Evolutionary conservation across 1,140 invertebrate species (phyloP).

Genomic region (Drosophila neocordata): DNA sequence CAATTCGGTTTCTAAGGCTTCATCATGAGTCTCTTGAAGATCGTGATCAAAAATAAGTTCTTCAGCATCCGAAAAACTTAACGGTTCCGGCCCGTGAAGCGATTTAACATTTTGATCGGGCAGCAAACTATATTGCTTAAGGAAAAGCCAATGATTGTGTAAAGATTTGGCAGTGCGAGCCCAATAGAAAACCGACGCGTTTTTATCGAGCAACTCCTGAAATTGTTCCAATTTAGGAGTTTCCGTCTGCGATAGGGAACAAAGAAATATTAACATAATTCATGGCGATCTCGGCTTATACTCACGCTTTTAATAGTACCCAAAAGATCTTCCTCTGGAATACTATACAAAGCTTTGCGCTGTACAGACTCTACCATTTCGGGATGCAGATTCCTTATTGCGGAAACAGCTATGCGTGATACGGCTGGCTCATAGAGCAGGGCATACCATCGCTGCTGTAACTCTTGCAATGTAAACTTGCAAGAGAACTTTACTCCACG

Average conservation of each 20-base stretch:
- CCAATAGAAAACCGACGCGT: slow-evolving; percentile 93
- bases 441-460: slow-evolving; percentile 98
- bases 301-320: slow-evolving; percentile 92
- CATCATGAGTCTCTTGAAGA: slow-evolving; percentile 90
- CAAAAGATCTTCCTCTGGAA: slow-evolving; percentile 94
- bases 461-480: slow-evolving; percentile 95
- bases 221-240: slow-evolving; percentile 90
- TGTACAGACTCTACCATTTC: slow-evolving; percentile 94
- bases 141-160: slow-evolving; percentile 94
- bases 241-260: slow-evolving; percentile 51
- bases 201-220: slow-evolving; percentile 93
- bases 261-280: background rate
- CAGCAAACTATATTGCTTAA: slow-evolving; percentile 96
- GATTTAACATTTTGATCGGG: slow-evolving; percentile 92
- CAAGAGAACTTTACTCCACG: slow-evolving; percentile 97
- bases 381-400: slow-evolving; percentile 96
- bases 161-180: slow-evolving; percentile 93
- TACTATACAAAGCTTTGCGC: slow-evolving; percentile 94
- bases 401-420: slow-evolving; percentile 93
- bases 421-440: slow-evolving; percentile 95
- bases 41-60: slow-evolving; percentile 94
- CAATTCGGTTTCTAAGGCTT: slow-evolving; percentile 87
- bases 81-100: slow-evolving; percentile 85
- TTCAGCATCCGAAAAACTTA: slow-evolving; percentile 96
- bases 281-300: background rate